phyloP scores from a whole-genome alignment of 2,888 invertebrate species.

The Calephelis perditalis region DNA sequence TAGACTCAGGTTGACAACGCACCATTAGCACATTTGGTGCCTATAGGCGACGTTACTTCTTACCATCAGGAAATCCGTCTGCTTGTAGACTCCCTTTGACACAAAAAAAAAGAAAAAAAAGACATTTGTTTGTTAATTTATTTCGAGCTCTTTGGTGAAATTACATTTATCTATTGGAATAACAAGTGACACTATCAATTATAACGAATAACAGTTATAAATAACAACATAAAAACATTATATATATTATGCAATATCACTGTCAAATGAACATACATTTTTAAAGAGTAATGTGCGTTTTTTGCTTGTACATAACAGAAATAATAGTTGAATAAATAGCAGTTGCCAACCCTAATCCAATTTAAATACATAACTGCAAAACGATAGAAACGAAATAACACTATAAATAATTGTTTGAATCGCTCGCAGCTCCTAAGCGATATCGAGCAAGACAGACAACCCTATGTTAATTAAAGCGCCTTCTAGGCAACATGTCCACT shows the following conservation, averaged over 20 bases:
- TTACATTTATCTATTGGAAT: conserved; percentile 18
- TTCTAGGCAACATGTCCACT: conserved; percentile 30
- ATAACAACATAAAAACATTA: no score
- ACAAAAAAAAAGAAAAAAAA: no score
- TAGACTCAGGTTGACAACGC: no score
- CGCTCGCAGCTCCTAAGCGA: conserved; percentile 14
- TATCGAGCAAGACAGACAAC: conserved; percentile 20
- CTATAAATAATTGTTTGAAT: conserved; percentile 9
- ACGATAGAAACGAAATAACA: conserved; percentile 17
- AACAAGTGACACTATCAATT: conserved; percentile 16
- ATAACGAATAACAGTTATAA: neutral
- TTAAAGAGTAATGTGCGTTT: no score
- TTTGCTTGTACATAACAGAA: no score
- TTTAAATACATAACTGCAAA: conserved; percentile 6
- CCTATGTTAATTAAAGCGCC: conserved; percentile 33
- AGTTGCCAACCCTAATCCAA: neutral
- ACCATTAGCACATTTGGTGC: no score
- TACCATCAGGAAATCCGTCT: no score
- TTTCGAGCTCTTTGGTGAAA: conserved; percentile 15
- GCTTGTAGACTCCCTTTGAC: no score
- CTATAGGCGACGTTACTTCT: no score
- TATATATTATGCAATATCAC: no score
- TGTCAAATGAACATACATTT: no score
- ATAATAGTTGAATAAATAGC: neutral
- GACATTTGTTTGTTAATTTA: no score